These are phyloP conservation scores for Nephrotoma guestfalica DNA, from an alignment of 2,888 invertebrate genomes.

Conservation along the genomic window DNA sequence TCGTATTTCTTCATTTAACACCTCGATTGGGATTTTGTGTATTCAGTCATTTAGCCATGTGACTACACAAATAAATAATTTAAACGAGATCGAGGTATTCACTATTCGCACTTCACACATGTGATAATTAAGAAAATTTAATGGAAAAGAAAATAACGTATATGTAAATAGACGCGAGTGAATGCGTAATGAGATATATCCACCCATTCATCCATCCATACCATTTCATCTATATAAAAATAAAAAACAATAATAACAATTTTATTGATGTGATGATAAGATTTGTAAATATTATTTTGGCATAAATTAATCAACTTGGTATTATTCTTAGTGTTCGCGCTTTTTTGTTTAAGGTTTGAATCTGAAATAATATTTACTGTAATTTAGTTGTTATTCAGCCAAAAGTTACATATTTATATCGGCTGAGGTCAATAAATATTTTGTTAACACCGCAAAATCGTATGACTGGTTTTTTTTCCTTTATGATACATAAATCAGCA, in stretches of 20 bases:
- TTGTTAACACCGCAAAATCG: not conserved
- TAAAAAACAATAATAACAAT: not conserved
- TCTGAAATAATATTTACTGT: not conserved
- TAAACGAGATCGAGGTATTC: not conserved
- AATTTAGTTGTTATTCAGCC: not conserved
- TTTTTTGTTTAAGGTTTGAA: not conserved
- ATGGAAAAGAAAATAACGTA: not conserved
- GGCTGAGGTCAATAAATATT: not conserved
- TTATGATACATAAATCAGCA: not conserved
- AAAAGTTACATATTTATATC: not conserved
- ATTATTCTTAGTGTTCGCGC: not conserved
- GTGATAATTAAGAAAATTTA: not conserved
- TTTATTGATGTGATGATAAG: not conserved
- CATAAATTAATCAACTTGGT: not conserved
- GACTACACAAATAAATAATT: not conserved
- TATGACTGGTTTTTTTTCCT: not conserved
- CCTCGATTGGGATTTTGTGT: not conserved
- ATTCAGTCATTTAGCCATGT: not conserved
- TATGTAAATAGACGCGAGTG: not conserved
- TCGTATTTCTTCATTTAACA: not conserved
- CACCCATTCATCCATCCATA: not conserved
- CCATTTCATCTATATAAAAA: not conserved
- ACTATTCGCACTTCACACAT: not conserved
- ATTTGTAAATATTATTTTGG: not conserved
- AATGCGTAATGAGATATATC: not conserved